Base-by-base conservation (phyloP, 2,888 invertebrate species). In the Pyrocoelia pectoralis region DNA sequence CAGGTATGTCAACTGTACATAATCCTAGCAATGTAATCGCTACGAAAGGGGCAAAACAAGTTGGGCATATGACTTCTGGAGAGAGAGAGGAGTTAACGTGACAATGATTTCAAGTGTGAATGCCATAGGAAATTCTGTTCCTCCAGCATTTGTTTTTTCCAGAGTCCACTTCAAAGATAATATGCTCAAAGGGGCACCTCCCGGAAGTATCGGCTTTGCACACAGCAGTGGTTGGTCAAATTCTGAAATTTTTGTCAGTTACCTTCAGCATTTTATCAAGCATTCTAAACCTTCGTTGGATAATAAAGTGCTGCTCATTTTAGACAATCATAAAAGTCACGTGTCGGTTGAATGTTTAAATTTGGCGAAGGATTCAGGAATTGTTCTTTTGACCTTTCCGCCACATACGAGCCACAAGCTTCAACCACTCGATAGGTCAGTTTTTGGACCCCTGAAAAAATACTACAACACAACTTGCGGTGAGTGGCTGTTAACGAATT, bases 61-160 rank as follows among this genome's bases (percentile, higher is more conserved):
- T 80, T 14, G 76, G 75, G 4, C 68, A 72, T 48, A 57, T 77
- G 17, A 78, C 77, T 38, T 78, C 77, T 10, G 78, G n/a, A n/a
- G 72, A 2, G 78, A 81, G 73, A 71, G 79, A 49, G 78, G 78
- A n/a, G 62, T 67, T 19, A 57, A 76, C 1, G 75, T 80, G 1
- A 80, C 79, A 12, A 65, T 73, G 9, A 70, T 73, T 18, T 58
- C 69, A 15, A 72, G 74, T 33, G 75, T 80, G 43, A 76, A 73
- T 70, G 78, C 80, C 8, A 63, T 61, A 59, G 80, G 80, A 40
- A 74, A 73, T 57, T 59, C 61, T 19, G 56, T 79, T 49, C 58
- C n/a, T n/a, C n/a, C n/a, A n/a, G n/a, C n/a, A n/a, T n/a, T n/a
- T n/a, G n/a, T n/a, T n/a, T n/a, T n/a, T 43, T 12, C 52, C 43